These are phyloP conservation scores for Isichthys henryi DNA, from an alignment of 2,113 vertebrate species.

Conservation along the genomic window DNA sequence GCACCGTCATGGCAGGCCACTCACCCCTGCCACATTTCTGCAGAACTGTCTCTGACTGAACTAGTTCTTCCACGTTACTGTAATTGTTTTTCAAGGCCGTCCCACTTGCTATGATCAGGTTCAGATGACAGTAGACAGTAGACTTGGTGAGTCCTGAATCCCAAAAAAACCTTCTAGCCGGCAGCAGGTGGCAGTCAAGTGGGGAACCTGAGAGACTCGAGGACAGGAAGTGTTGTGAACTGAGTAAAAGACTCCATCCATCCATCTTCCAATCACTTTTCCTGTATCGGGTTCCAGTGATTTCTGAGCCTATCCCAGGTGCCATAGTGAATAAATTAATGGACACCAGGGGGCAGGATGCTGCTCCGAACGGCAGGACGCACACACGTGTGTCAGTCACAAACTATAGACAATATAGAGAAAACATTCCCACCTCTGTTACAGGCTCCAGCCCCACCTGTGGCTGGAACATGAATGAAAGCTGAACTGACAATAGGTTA, in stretches of 20 bases:
- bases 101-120: not conserved
- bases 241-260: not conserved
- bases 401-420: not conserved
- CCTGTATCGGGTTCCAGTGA: not conserved
- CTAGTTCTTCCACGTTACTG: not conserved
- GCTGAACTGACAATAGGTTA: not conserved
- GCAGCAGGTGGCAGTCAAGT: not conserved
- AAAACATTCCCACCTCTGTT: not conserved
- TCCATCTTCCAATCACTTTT: not conserved
- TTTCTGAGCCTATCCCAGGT: not conserved
- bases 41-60: not conserved
- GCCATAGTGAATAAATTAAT: not conserved
- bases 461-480: not conserved
- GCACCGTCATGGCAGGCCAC: not conserved
- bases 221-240: not conserved
- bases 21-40: not conserved
- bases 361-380: accelerated
- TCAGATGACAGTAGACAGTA: not conserved
- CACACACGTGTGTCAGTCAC: not conserved
- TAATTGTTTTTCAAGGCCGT: not conserved
- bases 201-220: not conserved
- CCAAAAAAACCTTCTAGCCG: not conserved
- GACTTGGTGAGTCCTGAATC: not conserved
- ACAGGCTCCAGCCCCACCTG: not conserved
- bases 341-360: not conserved